Percentiles rank a stretch among this genome's conserved stretches.
phyloP scores from a whole-genome alignment of 2,113 vertebrate genomes.

The Cricetomys ansorgei region DNA sequence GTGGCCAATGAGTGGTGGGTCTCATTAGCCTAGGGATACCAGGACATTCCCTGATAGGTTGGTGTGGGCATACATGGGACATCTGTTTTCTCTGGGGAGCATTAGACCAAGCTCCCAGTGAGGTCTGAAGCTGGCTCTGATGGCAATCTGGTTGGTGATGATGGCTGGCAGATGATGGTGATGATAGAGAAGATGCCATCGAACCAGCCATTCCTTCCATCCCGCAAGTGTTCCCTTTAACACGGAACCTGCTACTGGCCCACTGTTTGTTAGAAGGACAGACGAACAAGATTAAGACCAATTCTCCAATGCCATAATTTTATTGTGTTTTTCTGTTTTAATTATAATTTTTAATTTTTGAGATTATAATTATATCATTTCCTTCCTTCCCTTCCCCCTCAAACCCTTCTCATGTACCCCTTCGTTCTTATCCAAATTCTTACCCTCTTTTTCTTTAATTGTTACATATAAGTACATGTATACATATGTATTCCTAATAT shows the following conservation, averaged over 20 bases:
- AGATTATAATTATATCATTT: not conserved
- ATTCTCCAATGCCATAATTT: not conserved
- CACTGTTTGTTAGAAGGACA: not conserved
- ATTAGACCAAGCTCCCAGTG: not conserved
- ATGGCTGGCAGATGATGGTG: no score
- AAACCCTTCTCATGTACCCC: not conserved
- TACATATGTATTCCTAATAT: not conserved
- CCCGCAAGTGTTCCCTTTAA: not conserved
- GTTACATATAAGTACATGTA: not conserved
- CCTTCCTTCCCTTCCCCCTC: not conserved
- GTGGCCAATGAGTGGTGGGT: not conserved
- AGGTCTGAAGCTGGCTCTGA: not conserved
- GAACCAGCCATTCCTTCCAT: not conserved
- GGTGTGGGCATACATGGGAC: not conserved
- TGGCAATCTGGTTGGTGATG: not conserved
- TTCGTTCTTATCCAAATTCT: no score
- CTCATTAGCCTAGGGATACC: not conserved
- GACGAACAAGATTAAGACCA: not conserved
- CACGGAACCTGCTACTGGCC: not conserved
- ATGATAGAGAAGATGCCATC: not conserved
- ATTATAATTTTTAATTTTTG: not conserved
- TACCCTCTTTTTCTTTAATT: not conserved
- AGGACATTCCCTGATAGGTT: not conserved
- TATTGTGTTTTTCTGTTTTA: not conserved
- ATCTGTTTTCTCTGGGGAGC: not conserved